phyloP scores from a whole-genome alignment of 2,113 vertebrate species.

The Cromileptes altivelis region DNA sequence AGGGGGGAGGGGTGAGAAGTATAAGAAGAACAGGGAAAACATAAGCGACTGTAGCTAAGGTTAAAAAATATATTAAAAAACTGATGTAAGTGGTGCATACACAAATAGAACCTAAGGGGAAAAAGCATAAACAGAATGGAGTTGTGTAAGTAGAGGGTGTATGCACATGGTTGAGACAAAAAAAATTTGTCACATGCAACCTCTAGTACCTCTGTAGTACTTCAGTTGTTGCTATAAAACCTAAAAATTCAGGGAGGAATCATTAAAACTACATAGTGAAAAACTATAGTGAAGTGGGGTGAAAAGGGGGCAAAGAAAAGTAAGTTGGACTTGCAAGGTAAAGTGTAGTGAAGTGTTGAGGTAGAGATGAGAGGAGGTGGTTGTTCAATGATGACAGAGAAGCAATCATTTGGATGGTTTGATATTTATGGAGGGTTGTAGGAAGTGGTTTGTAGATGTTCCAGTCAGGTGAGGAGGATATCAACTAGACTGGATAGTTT shows the following conservation, averaged over 20 bases:
- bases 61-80: background rate
- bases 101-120: background rate
- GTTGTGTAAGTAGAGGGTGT: background rate
- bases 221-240: background rate
- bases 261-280: background rate
- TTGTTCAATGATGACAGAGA: conserved; percentile 14
- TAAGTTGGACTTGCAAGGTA: background rate
- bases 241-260: background rate
- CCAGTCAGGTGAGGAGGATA: conserved; percentile 37
- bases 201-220: background rate
- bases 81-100: background rate
- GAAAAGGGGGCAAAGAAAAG: background rate
- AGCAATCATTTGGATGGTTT: conserved; percentile 43
- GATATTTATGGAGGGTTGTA: conserved; percentile 38
- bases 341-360: background rate
- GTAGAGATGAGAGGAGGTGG: background rate
- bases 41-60: background rate
- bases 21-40: background rate
- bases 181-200: background rate
- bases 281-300: background rate
- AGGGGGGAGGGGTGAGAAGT: background rate
- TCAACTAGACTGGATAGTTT: conserved; percentile 19
- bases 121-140: background rate
- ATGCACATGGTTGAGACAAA: background rate
- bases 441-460: conserved; percentile 5